These are phyloP conservation scores for Drosophila mauritiana DNA, from an alignment of 1,140 invertebrate genomes.

Conservation along the genomic window DNA sequence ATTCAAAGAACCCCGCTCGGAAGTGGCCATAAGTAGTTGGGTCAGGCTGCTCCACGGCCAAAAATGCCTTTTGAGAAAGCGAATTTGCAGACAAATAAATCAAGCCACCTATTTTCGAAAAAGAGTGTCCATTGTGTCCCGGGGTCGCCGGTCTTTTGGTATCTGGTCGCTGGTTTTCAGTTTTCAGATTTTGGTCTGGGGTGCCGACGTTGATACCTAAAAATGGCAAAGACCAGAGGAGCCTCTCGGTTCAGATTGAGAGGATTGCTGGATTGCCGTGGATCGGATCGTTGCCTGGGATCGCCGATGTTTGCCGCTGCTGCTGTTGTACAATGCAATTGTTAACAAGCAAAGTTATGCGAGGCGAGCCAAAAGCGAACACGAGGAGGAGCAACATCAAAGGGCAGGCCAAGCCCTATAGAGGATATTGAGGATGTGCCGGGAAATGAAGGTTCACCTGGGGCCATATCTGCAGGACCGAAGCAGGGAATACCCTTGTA, in stretches of 20 bases:
- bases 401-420: constrained; percentile 63
- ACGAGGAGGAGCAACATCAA: constrained; percentile 68
- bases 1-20: constrained; percentile 39
- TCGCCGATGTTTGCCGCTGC: constrained; percentile 22
- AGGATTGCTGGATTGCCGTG: constrained; percentile 52
- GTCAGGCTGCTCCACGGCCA: constrained; percentile 26
- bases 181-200: constrained; percentile 40
- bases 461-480: constrained; percentile 7
- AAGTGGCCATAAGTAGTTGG: constrained; percentile 50
- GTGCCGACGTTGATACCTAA: constrained; percentile 74
- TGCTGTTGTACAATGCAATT: constrained; percentile 77
- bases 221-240: constrained; percentile 71
- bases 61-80: constrained; percentile 81
- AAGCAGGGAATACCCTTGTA: constrained; percentile 5
- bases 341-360: constrained; percentile 83
- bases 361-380: constrained; percentile 60
- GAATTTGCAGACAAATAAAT: constrained; percentile 84
- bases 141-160: constrained; percentile 36
- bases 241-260: constrained; percentile 64
- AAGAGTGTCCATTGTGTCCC: constrained; percentile 79
- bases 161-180: constrained; percentile 16
- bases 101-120: constrained; percentile 79
- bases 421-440: constrained; percentile 49
- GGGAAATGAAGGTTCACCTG: constrained; percentile 21
- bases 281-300: constrained; percentile 12